These are phyloP conservation scores for Silurus glanis DNA, from an alignment of 2,113 vertebrate species.

Conservation along the genomic window DNA sequence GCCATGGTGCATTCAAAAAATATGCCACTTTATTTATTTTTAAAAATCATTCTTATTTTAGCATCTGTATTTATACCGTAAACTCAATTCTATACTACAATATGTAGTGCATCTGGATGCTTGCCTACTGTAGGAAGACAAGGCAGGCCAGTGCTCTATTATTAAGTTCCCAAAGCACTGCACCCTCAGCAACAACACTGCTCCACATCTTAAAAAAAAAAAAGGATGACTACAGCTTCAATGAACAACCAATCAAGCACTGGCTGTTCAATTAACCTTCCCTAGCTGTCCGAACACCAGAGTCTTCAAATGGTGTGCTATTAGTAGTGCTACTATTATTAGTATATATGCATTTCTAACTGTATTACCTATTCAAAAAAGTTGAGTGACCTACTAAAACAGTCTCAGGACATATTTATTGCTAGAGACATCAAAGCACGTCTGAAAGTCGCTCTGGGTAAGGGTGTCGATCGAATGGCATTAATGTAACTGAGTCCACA, in stretches of 20 bases:
- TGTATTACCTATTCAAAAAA: too few relatives aligned
- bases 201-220: neutral
- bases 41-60: neutral
- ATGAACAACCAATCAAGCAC: slow-evolving; percentile 1
- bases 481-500: neutral
- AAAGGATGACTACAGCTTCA: neutral
- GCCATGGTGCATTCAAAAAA: neutral
- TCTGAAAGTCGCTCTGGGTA: too few relatives aligned
- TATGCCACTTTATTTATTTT: neutral
- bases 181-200: neutral
- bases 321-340: too few relatives aligned
- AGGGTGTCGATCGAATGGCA: too few relatives aligned
- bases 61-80: neutral
- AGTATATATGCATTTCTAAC: too few relatives aligned
- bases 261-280: neutral
- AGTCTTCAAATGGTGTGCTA: too few relatives aligned
- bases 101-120: neutral
- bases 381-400: too few relatives aligned
- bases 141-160: neutral
- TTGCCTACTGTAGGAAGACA: neutral
- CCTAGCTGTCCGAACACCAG: too few relatives aligned
- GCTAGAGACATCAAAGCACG: too few relatives aligned
- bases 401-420: slow-evolving; percentile 1
- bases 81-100: neutral
- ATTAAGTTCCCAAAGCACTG: neutral